Conservation (phyloP, 2,888 invertebrate species). For the Hemistola chrysoprasaria region DNA sequence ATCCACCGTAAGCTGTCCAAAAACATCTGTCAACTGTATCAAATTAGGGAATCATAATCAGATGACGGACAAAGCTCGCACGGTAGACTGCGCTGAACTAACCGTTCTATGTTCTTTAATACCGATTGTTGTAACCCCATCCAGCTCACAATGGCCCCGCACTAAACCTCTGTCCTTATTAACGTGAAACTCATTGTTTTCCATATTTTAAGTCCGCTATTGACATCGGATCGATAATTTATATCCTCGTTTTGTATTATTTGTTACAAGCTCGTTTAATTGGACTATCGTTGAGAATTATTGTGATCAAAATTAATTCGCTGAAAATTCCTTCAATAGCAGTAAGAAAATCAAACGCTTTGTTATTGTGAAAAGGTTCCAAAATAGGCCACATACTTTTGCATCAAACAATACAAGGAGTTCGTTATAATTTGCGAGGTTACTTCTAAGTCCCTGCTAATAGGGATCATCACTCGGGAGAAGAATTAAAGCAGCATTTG, state of each 20-base stretch:
- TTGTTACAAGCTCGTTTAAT: conserved; percentile 34
- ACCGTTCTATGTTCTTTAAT: conserved; percentile 60
- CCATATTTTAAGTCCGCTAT: conserved; percentile 64
- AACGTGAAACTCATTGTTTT: conserved; percentile 75
- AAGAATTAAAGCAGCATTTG: conserved; percentile 75
- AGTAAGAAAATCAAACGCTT: background rate
- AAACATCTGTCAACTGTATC: conserved; percentile 68
- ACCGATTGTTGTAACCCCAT: conserved; percentile 52
- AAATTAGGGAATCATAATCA: conserved; percentile 61
- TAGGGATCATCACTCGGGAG: conserved; percentile 76
- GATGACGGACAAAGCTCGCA: conserved; percentile 58
- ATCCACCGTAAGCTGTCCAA: conserved; percentile 25
- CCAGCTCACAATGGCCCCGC: conserved; percentile 36
- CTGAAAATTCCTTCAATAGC: background rate
- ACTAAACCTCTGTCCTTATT: conserved; percentile 67
- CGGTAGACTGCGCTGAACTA: conserved; percentile 69
- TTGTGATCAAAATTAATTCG: conserved; percentile 4
- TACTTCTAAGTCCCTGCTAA: conserved; percentile 75
- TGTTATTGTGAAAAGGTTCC: conserved; percentile 8
- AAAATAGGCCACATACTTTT: conserved; percentile 14
- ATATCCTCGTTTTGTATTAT: conserved; percentile 41
- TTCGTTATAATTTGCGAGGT: conserved; percentile 78
- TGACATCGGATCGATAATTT: conserved; percentile 46
- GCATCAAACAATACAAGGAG: conserved; percentile 30
- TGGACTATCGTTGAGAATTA: conserved; percentile 28